Evolutionary conservation across 1,140 invertebrate genomes (phyloP).

Genomic region (Drosophila triauraria): DNA sequence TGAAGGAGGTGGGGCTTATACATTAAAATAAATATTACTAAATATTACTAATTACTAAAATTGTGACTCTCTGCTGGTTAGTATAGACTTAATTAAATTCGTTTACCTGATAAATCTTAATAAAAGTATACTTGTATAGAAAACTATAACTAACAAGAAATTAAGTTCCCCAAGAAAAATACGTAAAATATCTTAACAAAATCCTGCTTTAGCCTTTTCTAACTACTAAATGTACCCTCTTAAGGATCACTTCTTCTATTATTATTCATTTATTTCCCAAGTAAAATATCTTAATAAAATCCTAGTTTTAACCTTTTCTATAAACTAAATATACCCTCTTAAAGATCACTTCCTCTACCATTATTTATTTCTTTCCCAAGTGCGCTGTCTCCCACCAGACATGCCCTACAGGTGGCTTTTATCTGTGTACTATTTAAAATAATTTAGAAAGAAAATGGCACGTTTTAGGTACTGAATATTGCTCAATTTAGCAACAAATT

Average conservation of each 20-base stretch:
- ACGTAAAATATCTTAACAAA: too few species aligned
- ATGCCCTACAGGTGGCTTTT: constrained; percentile 15
- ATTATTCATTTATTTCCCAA: too few species aligned
- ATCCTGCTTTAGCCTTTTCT: too few species aligned
- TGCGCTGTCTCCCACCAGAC: constrained; percentile 14
- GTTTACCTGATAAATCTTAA: too few species aligned
- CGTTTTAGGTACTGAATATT: constrained; percentile 15
- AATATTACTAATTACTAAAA: too few species aligned
- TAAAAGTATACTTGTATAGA: too few species aligned
- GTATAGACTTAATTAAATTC: too few species aligned
- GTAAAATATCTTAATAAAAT: background rate
- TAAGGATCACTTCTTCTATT: too few species aligned
- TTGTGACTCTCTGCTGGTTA: too few species aligned
- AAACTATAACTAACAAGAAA: too few species aligned
- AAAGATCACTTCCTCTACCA: background rate
- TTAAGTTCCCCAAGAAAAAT: too few species aligned
- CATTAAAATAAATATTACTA: background rate
- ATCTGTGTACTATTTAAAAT: constrained; percentile 2
- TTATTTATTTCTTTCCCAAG: constrained; percentile 13
- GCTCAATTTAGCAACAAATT: constrained; percentile 29
- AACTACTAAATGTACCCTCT: too few species aligned
- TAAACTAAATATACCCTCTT: background rate
- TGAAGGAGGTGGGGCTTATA: background rate
- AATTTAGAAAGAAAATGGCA: background rate
- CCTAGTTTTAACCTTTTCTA: background rate